Percentiles rank a stretch among this genome's conserved stretches.
Conservation (phyloP, 2,797 vertebrate genomes). For the Melanotaenia maccullochi region DNA sequence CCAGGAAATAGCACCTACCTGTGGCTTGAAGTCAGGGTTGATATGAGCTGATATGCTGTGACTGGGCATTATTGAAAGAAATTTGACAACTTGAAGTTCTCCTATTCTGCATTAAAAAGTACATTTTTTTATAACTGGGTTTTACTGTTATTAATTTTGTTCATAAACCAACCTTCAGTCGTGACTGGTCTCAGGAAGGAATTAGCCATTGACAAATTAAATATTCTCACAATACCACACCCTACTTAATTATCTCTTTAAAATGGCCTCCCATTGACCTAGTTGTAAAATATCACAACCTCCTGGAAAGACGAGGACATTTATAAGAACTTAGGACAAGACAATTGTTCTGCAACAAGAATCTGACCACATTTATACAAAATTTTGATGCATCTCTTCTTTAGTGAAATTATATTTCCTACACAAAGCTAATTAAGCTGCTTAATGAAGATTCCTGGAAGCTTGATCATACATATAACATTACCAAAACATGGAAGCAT, state of each 20-base stretch:
- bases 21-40: constrained; percentile 17
- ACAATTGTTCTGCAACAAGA: too few relatives aligned
- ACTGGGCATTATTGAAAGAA: background rate
- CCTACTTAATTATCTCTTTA: too few relatives aligned
- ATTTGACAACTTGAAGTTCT: background rate
- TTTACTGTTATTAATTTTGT: background rate
- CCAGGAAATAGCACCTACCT: constrained; percentile 40
- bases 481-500: background rate
- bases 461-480: background rate
- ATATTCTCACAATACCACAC: background rate
- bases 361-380: too few relatives aligned
- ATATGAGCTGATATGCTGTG: background rate
- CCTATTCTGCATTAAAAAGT: background rate
- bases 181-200: background rate
- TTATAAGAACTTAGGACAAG: too few relatives aligned
- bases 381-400: too few relatives aligned
- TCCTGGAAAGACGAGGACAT: too few relatives aligned
- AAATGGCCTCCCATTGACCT: too few relatives aligned
- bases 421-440: too few relatives aligned
- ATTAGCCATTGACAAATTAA: too few relatives aligned
- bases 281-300: too few relatives aligned
- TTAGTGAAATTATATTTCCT: too few relatives aligned
- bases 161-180: background rate
- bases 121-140: background rate
- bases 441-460: too few relatives aligned